phyloP scores from a whole-genome alignment of 2,888 invertebrate species.

The Phaedon cochleariae region DNA sequence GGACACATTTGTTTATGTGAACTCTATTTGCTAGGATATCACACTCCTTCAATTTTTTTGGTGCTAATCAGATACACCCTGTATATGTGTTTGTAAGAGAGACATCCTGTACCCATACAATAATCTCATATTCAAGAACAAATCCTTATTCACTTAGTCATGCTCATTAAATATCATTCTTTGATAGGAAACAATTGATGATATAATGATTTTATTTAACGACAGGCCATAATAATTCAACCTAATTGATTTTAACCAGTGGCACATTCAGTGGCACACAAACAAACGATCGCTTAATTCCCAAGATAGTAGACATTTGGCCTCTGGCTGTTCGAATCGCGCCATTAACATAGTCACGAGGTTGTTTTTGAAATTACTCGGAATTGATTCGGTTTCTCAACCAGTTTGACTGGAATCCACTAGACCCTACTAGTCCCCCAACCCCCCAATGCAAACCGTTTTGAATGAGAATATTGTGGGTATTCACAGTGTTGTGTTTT shows the following conservation, averaged over 20 bases:
- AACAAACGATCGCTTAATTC: conserved; percentile 35
- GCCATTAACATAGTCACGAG: conserved; percentile 33
- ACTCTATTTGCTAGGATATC: no score
- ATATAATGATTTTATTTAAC: conserved; percentile 30
- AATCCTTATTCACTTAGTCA: neutral
- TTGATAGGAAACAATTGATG: conserved; percentile 26
- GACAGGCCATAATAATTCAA: conserved; percentile 34
- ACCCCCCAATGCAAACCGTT: no score
- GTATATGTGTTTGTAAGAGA: no score
- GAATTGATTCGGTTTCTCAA: neutral
- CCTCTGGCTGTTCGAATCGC: conserved; percentile 28
- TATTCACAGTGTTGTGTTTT: no score
- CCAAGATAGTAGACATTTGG: conserved; percentile 29
- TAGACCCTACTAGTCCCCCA: no score
- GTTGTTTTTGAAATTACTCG: conserved; percentile 22
- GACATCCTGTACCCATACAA: no score
- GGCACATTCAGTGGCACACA: conserved; percentile 42
- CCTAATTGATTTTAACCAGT: conserved; percentile 41
- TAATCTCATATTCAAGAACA: neutral
- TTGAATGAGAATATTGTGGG: no score
- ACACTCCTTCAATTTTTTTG: no score
- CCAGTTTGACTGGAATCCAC: no score
- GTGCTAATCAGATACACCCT: no score
- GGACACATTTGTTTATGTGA: no score
- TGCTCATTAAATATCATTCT: conserved; percentile 16